These are phyloP conservation scores for Terrapene triunguis DNA, from an alignment of 2,113 vertebrate species.

Conservation along the genomic window DNA sequence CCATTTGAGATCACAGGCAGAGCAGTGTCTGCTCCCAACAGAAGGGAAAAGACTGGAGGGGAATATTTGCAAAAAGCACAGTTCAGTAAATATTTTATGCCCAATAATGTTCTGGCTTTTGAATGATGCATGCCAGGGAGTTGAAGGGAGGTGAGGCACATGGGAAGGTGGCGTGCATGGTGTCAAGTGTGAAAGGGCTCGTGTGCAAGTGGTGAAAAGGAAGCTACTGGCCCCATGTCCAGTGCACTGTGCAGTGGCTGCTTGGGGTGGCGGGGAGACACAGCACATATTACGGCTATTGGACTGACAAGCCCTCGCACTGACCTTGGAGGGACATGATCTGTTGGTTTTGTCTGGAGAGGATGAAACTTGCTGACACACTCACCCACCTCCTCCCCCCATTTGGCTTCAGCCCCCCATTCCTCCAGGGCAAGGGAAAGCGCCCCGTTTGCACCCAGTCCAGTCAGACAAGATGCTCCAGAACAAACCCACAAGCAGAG, in stretches of 20 bases:
- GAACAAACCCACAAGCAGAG: neutral
- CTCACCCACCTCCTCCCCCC: neutral
- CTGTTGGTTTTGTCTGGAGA: neutral
- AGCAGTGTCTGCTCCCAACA: conserved; percentile 57
- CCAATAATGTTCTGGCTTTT: conserved; percentile 52
- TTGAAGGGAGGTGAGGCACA: conserved; percentile 62
- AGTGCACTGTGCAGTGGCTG: neutral
- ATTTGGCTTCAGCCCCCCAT: neutral
- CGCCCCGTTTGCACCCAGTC: neutral
- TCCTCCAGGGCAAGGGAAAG: accelerated
- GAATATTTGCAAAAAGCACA: conserved; percentile 72
- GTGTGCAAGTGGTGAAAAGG: accelerated
- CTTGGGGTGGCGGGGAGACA: neutral
- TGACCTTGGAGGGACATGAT: neutral
- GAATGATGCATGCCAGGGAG: conserved; percentile 66
- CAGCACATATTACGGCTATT: accelerated
- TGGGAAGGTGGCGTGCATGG: neutral
- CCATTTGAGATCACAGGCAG: conserved; percentile 35
- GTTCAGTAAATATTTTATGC: conserved; percentile 76
- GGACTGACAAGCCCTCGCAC: accelerated
- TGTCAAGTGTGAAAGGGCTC: neutral
- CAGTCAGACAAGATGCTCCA: neutral
- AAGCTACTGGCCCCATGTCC: neutral
- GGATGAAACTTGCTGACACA: accelerated
- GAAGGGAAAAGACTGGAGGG: conserved; percentile 52